Conservation (phyloP, 2,113 vertebrate species). For the Seriola dumerili region DNA sequence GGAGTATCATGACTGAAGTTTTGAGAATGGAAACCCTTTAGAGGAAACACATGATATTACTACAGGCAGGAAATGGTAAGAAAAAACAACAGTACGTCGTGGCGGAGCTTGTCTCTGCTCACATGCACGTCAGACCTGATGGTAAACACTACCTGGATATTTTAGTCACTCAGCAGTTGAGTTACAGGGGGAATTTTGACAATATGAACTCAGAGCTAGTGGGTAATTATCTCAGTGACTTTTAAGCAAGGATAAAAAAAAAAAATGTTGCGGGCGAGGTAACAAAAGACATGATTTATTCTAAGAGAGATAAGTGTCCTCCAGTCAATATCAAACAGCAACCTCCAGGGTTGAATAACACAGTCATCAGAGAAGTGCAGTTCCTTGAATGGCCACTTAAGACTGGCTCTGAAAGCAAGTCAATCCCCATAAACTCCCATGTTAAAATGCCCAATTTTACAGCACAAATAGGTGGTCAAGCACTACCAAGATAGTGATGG, state of each 20-base stretch:
- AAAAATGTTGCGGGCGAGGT: neutral
- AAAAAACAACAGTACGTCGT: neutral
- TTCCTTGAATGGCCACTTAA: too few relatives aligned
- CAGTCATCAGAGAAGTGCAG: too few relatives aligned
- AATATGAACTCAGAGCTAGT: neutral
- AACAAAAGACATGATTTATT: neutral
- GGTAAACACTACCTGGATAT: neutral
- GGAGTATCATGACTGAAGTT: slow-evolving; percentile 8
- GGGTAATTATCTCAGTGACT: neutral
- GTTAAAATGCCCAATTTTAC: too few relatives aligned
- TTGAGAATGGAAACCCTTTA: slow-evolving; percentile 24
- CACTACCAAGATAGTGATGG: too few relatives aligned
- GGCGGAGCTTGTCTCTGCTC: neutral
- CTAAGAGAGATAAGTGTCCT: neutral
- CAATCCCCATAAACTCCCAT: too few relatives aligned
- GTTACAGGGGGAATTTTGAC: neutral
- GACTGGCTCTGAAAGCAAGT: too few relatives aligned
- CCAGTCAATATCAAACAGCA: neutral
- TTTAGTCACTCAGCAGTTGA: neutral
- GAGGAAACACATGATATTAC: neutral
- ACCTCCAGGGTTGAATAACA: too few relatives aligned
- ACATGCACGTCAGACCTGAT: neutral
- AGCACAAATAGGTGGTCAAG: too few relatives aligned
- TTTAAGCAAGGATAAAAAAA: neutral
- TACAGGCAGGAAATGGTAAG: neutral